Evolutionary conservation across 2,113 vertebrate genomes (phyloP), one percentile per base, ranked within the genome.

Genomic region (Sebastes fasciatus): DNA sequence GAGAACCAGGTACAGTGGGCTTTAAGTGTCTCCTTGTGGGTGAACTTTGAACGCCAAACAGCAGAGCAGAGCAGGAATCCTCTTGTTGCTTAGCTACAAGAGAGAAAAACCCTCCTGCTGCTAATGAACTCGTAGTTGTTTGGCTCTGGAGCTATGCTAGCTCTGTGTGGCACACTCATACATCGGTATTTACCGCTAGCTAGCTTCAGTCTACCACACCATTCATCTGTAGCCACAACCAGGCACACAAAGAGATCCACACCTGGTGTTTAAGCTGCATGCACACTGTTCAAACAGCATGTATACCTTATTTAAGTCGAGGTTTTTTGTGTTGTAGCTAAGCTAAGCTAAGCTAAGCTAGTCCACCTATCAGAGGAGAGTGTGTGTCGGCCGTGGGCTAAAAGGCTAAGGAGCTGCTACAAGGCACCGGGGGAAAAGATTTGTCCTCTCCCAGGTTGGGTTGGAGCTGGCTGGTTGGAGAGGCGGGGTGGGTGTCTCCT

Each of bases 1-100:
- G 97, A 97, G 95, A 97, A 97, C 94, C 96, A 97, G 97, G 97
- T 97, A 97, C 90, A 14, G 90, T 89, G 79, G 83, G 86, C 82
- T 89, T 86, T 85, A 34, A 34, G 78, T 78, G 85, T 90, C 84
- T 79, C 68, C 80, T 80, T 71, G 60, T 2, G 77, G 58, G 14
- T 62, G 68, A 88, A 92, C 84, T 90, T 90, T 88, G 84, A 89
- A 82, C 43, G 73, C n/a, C 66, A 86, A 87, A 74, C 40, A 87
- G 80, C 68, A 57, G 63, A 7, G 79, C 80, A 62, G 83, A 68
- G 80, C 78, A 86, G 87, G 73, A 91, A 85, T 77, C 89, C 84
- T 89, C 85, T 34, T 34, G 3, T 91, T 91, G 88, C 82, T 34
- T 90, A 81, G 88, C 88, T 77, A 88, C 83, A 80, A 90, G 63